These are phyloP conservation scores for Sebastes hopkinsi DNA, from an alignment of 2,797 vertebrate species.

Conservation along the genomic window DNA sequence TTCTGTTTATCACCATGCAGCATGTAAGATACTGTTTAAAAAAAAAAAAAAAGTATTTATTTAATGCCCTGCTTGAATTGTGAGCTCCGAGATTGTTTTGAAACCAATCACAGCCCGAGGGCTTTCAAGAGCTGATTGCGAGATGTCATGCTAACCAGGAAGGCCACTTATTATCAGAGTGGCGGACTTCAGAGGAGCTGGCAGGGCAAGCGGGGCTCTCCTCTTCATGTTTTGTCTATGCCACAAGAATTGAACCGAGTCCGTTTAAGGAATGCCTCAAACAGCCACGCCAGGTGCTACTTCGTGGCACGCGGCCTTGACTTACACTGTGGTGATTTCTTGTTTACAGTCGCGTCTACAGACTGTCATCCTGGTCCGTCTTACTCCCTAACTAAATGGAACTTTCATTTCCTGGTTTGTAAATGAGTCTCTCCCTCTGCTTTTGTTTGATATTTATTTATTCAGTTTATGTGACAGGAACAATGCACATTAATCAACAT, in stretches of 20 bases:
- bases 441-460: conserved; percentile 78
- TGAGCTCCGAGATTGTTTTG: conserved; percentile 46
- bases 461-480: conserved; percentile 76
- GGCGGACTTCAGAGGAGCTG: conserved; percentile 50
- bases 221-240: conserved; percentile 61
- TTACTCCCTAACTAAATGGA: conserved; percentile 65
- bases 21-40: not conserved
- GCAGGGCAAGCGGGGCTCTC: conserved; percentile 22
- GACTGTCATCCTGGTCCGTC: conserved; percentile 57
- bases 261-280: conserved; percentile 39
- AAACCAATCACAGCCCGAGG: conserved; percentile 46
- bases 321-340: conserved; percentile 46
- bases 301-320: conserved; percentile 28
- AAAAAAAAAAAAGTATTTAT: conserved; percentile 24
- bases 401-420: conserved; percentile 76
- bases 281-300: conserved; percentile 45
- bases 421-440: conserved; percentile 61
- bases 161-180: conserved; percentile 51
- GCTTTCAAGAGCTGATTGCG: conserved; percentile 57
- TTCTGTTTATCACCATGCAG: conserved; percentile 19
- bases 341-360: conserved; percentile 59
- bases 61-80: conserved; percentile 31
- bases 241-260: conserved; percentile 31
- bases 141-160: conserved; percentile 46
- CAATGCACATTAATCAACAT: conserved; percentile 79